Conservation (phyloP, 2,113 vertebrate genomes). For the Brachyhypopomus gauderio region DNA sequence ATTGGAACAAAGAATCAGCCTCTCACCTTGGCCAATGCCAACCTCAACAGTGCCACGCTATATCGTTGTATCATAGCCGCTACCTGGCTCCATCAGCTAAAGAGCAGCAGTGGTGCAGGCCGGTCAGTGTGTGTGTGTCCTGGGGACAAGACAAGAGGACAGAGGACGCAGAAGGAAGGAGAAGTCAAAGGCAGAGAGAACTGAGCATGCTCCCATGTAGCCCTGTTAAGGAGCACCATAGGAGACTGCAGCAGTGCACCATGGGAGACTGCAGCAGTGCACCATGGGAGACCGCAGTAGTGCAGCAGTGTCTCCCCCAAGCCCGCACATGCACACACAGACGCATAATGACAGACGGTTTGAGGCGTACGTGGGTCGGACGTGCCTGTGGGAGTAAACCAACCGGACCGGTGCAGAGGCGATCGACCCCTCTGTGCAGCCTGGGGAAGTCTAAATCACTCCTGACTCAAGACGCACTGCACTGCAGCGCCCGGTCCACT, state of each 20-base stretch:
- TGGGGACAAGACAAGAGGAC: conserved; percentile 33
- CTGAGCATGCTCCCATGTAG: conserved; percentile 34
- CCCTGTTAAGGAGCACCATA: conserved; percentile 42
- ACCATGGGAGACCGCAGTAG: conserved; percentile 34
- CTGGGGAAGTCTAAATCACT: conserved; percentile 40
- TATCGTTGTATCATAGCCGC: background rate
- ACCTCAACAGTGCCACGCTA: background rate
- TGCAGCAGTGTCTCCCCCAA: background rate
- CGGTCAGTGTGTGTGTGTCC: background rate
- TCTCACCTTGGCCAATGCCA: background rate
- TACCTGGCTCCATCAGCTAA: background rate
- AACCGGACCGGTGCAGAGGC: background rate
- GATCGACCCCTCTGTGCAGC: conserved; percentile 5
- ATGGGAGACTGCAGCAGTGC: conserved; percentile 41
- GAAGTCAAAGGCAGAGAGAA: conserved; percentile 18
- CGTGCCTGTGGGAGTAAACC: background rate
- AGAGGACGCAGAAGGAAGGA: conserved; percentile 36
- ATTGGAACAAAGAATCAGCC: too few relatives aligned
- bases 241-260: conserved; percentile 54
- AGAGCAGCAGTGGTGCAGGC: background rate
- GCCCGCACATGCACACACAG: background rate
- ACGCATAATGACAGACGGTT: background rate
- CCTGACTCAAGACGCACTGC: conserved; percentile 34
- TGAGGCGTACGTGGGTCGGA: background rate
- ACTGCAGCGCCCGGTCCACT: conserved; percentile 41